Percentiles rank a stretch among this genome's conserved stretches.
phyloP scores from a whole-genome alignment of 1,140 invertebrate species.

The Drosophila prosaltans region DNA sequence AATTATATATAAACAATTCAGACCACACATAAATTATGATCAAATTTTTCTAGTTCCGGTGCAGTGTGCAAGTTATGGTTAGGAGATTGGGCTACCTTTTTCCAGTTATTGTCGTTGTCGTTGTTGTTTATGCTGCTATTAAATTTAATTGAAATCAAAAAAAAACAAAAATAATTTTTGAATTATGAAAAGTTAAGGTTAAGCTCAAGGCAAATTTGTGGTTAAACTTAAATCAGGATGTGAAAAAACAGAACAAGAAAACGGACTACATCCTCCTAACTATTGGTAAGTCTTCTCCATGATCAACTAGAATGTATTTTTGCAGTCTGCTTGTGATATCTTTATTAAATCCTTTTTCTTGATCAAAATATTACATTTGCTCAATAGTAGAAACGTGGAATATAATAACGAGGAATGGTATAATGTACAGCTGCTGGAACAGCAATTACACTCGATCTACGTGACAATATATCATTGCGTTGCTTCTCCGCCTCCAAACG shows the following conservation, averaged over 20 bases:
- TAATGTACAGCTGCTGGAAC: constrained; percentile 66
- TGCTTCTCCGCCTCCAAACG: constrained; percentile 58
- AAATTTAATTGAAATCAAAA: constrained; percentile 81
- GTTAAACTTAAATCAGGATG: constrained; percentile 36
- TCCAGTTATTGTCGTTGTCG: constrained; percentile 39
- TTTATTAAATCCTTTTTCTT: constrained; percentile 42
- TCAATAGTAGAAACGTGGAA: constrained; percentile 59
- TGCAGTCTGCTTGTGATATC: constrained; percentile 5
- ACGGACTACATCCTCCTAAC: neutral
- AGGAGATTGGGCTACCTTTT: constrained; percentile 31
- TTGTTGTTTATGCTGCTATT: constrained; percentile 74
- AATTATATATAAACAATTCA: too few relatives aligned
- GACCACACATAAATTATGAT: too few relatives aligned
- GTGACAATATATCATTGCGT: constrained; percentile 51
- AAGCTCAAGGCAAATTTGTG: constrained; percentile 11
- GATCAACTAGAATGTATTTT: too few relatives aligned
- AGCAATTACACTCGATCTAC: constrained; percentile 65
- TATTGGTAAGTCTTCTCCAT: neutral
- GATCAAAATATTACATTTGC: neutral
- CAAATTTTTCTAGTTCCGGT: neutral
- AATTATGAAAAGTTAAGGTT: constrained; percentile 54
- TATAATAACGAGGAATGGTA: constrained; percentile 57
- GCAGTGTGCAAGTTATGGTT: neutral
- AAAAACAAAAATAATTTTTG: constrained; percentile 36
- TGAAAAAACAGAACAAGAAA: too few relatives aligned